Evolutionary conservation across 2,888 invertebrate genomes (phyloP).

Genomic region (Amiota communis): DNA sequence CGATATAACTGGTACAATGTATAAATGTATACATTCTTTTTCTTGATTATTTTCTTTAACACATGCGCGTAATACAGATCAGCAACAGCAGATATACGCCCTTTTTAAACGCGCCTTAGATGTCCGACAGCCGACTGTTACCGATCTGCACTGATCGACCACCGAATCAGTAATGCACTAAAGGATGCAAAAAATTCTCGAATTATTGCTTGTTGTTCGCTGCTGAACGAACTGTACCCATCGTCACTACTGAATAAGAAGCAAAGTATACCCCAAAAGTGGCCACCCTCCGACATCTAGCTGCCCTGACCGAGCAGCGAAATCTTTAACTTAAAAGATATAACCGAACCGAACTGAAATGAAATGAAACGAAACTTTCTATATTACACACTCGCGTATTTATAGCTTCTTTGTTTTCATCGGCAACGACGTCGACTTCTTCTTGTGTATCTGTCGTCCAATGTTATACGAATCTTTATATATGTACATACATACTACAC

Average conservation of each 20-base stretch:
- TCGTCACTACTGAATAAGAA: background rate
- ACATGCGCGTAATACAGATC: slow-evolving; percentile 2
- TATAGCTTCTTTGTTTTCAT: slow-evolving; percentile 26
- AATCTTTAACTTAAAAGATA: too few relatives aligned
- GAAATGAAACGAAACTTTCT: background rate
- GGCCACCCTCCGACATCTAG: slow-evolving; percentile 13
- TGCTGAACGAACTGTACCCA: slow-evolving; percentile 51
- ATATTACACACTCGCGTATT: slow-evolving; percentile 24
- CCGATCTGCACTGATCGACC: slow-evolving; percentile 71
- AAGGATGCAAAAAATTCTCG: slow-evolving; percentile 74
- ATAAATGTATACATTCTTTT: slow-evolving; percentile 23
- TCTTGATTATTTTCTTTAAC: slow-evolving; percentile 27
- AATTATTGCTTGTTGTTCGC: slow-evolving; percentile 60
- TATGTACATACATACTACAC: too few relatives aligned
- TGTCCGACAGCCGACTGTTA: background rate
- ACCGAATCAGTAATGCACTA: slow-evolving; percentile 74
- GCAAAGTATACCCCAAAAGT: slow-evolving; percentile 21
- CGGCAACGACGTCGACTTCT: slow-evolving; percentile 27
- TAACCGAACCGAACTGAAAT: background rate
- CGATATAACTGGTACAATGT: too few relatives aligned
- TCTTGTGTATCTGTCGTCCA: slow-evolving; percentile 7
- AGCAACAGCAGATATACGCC: background rate
- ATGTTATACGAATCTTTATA: slow-evolving; percentile 1
- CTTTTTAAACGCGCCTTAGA: background rate
- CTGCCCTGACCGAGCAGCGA: slow-evolving; percentile 7